These are phyloP conservation scores for Delichon dasypus DNA, from an alignment of 2,797 vertebrate genomes.

Conservation along the genomic window DNA sequence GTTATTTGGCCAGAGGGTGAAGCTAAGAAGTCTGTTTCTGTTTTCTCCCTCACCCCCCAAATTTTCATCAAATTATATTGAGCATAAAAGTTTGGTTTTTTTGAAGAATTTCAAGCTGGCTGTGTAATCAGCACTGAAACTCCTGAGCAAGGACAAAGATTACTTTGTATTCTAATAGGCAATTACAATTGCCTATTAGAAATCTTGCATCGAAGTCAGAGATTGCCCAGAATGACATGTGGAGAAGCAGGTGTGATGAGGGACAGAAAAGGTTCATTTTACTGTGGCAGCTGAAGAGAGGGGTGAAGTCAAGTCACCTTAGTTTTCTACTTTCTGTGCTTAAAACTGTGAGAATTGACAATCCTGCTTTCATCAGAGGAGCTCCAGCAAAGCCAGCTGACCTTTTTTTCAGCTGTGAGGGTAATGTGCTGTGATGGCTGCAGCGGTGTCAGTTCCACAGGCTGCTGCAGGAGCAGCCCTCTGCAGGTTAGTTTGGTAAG, in stretches of 20 bases:
- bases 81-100: background rate
- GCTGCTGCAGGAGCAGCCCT: background rate
- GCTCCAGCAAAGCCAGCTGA: background rate
- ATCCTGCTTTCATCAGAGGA: background rate
- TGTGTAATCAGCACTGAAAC: background rate
- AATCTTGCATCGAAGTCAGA: background rate
- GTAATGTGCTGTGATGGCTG: background rate
- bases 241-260: background rate
- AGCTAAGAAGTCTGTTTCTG: background rate
- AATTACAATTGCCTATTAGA: background rate
- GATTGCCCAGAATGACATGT: background rate
- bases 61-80: background rate
- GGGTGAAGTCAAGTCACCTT: background rate
- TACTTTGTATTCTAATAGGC: background rate
- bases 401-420: background rate
- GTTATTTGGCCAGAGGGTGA: background rate
- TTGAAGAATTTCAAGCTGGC: background rate
- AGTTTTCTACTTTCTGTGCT: background rate
- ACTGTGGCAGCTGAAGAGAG: background rate
- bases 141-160: background rate
- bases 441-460: background rate
- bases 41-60: background rate
- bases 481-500: background rate
- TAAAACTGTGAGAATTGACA: background rate
- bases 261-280: background rate